phyloP scores from a whole-genome alignment of 2,113 vertebrate species.

The Mormoops blainvillei region DNA sequence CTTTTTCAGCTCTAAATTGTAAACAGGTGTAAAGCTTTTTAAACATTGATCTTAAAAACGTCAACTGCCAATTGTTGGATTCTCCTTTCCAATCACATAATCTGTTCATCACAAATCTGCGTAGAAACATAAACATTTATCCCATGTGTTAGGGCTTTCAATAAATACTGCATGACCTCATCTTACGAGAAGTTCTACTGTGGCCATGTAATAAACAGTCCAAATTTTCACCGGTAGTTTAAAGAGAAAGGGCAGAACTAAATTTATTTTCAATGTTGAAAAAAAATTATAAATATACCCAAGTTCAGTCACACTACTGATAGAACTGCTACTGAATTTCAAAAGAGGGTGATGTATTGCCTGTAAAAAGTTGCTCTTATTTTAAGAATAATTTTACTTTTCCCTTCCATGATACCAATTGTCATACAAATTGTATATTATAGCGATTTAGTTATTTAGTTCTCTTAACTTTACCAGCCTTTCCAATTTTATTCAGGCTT shows the following conservation, averaged over 20 bases:
- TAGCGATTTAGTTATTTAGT: not conserved
- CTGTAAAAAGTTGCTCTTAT: constrained; percentile 27
- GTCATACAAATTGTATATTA: not conserved
- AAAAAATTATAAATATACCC: constrained; percentile 31
- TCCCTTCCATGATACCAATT: not conserved
- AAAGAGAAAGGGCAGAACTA: constrained; percentile 20
- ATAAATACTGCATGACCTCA: constrained; percentile 64
- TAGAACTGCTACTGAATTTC: constrained; percentile 41
- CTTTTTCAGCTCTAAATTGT: constrained; percentile 73
- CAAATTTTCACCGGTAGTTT: constrained; percentile 54
- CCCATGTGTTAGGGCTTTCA: not conserved
- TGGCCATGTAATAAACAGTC: not conserved
- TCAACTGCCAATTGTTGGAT: constrained; percentile 69
- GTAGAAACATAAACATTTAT: constrained; percentile 39
- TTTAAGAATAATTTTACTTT: constrained; percentile 40
- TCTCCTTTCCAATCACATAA: constrained; percentile 58
- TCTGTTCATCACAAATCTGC: constrained; percentile 55
- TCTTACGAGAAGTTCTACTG: constrained; percentile 36
- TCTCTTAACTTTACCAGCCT: constrained; percentile 39
- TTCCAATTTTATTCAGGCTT: constrained; percentile 38
- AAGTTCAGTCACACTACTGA: constrained; percentile 48
- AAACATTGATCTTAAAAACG: constrained; percentile 74
- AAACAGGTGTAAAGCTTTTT: constrained; percentile 84
- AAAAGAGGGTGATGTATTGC: not conserved
- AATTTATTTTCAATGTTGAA: constrained; percentile 62